A percentile compares a stretch with the other conserved stretches of the same genome.
phyloP scores from a whole-genome alignment of 2,888 invertebrate genomes.

The Salpingus planirostris region DNA sequence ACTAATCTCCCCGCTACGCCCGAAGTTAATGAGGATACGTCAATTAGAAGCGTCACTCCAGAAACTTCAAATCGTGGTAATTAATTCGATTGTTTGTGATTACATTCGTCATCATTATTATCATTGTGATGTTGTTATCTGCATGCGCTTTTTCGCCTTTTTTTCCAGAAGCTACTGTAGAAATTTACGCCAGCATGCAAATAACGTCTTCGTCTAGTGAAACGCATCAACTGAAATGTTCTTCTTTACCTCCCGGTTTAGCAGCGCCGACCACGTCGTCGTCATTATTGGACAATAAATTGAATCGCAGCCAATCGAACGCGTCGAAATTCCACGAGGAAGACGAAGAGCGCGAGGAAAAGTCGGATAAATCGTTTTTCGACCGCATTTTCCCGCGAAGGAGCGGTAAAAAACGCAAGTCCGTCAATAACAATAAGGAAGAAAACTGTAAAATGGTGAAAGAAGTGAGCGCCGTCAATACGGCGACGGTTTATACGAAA shows the following conservation, averaged over 20 bases:
- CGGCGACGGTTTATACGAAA: conserved; percentile 8
- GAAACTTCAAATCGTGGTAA: too few relatives aligned
- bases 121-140: too few relatives aligned
- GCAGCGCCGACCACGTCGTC: conserved; percentile 43
- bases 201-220: conserved; percentile 32
- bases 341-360: conserved; percentile 38
- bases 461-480: conserved; percentile 25
- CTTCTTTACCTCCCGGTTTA: conserved; percentile 55
- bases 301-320: conserved; percentile 44
- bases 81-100: too few relatives aligned
- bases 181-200: conserved; percentile 33
- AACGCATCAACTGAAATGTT: conserved; percentile 53
- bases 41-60: conserved; percentile 52
- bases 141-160: conserved; percentile 21
- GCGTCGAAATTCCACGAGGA: conserved; percentile 35
- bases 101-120: too few relatives aligned
- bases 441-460: conserved; percentile 40
- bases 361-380: conserved; percentile 55
- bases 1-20: conserved; percentile 61
- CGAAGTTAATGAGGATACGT: conserved; percentile 68
- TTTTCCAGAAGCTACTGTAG: conserved; percentile 39
- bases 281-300: conserved; percentile 45
- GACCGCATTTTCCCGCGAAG: conserved; percentile 59
- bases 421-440: conserved; percentile 36
- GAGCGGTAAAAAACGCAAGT: conserved; percentile 62